A percentile compares a stretch with the other conserved stretches of the same genome.
phyloP scores from a whole-genome alignment of 2,113 vertebrate species.

The Mormyrus lacerda region DNA sequence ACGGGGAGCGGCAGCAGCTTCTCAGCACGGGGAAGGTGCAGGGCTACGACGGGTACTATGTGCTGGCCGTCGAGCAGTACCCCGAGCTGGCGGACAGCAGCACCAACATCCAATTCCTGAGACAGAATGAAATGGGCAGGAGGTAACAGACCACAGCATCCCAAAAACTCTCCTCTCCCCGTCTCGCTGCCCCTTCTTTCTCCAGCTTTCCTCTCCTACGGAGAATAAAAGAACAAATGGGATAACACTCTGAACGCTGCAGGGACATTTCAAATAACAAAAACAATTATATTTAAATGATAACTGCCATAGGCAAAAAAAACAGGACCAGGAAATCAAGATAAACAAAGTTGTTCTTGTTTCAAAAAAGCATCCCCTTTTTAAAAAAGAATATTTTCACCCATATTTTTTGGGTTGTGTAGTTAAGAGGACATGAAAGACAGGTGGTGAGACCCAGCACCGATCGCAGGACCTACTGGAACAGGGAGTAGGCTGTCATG shows the following conservation, averaged over 20 bases:
- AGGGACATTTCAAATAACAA: conserved; percentile 78
- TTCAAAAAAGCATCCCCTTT: conserved; percentile 79
- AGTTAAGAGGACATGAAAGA: conserved; percentile 48
- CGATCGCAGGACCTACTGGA: not conserved
- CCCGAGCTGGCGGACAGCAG: conserved; percentile 98
- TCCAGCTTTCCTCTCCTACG: conserved; percentile 79
- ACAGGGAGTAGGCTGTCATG: not conserved
- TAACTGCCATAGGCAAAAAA: conserved; percentile 66
- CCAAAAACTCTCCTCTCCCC: conserved; percentile 35
- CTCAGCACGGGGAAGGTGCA: conserved; percentile 85
- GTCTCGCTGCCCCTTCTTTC: conserved; percentile 21
- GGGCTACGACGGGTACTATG: conserved; percentile 96
- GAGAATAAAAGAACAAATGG: conserved; percentile 86
- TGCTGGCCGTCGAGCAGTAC: conserved; percentile 96
- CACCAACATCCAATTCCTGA: conserved; percentile 99
- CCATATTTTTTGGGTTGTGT: conserved; percentile 93
- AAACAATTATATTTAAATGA: conserved; percentile 62
- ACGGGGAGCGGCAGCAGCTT: conserved; percentile 95
- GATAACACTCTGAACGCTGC: conserved; percentile 84
- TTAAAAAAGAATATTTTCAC: conserved; percentile 83
- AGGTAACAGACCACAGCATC: conserved; percentile 86
- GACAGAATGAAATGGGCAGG: conserved; percentile 99
- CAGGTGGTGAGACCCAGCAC: conserved; percentile 31
- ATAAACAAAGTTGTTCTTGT: conserved; percentile 54
- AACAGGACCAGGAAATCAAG: conserved; percentile 55